These are phyloP conservation scores for Hemicentrotus pulcherrimus DNA, from an alignment of 35 echinoderm and acorn worm species.

Conservation along the genomic window DNA sequence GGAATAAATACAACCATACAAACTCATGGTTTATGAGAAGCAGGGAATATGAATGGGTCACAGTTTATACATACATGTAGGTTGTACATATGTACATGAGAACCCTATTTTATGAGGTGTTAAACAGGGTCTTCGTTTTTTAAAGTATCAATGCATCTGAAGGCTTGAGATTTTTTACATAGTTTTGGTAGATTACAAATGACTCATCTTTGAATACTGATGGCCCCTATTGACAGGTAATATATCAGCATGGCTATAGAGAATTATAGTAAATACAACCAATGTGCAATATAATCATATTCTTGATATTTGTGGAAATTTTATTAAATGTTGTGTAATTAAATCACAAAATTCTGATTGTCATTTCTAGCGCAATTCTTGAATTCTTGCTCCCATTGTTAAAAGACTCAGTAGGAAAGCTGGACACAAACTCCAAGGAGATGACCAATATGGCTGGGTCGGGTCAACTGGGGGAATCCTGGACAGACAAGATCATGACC, in stretches of 20 bases:
- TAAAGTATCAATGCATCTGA: not conserved
- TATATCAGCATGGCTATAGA: not conserved
- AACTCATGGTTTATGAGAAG: no score
- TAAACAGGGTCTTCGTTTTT: no score
- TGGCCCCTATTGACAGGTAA: not conserved
- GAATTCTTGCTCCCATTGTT: not conserved
- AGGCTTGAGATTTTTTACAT: not conserved
- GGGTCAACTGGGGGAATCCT: constrained; percentile 74
- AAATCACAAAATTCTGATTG: no score
- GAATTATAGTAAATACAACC: not conserved
- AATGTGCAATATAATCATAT: not conserved
- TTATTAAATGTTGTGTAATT: no score
- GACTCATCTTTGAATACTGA: not conserved
- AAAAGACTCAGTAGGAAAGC: constrained; percentile 65
- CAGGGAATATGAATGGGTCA: no score
- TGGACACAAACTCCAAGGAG: constrained; percentile 51
- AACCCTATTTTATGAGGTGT: no score
- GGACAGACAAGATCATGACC: constrained; percentile 93
- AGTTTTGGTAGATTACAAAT: not conserved
- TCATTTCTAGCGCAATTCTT: no score
- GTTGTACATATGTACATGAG: no score
- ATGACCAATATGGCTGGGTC: constrained; percentile 71
- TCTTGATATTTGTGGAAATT: no score
- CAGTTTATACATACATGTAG: no score
- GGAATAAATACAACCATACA: no score